Conservation (phyloP, 1,140 invertebrate species). For the Lepidurus couesii region DNA sequence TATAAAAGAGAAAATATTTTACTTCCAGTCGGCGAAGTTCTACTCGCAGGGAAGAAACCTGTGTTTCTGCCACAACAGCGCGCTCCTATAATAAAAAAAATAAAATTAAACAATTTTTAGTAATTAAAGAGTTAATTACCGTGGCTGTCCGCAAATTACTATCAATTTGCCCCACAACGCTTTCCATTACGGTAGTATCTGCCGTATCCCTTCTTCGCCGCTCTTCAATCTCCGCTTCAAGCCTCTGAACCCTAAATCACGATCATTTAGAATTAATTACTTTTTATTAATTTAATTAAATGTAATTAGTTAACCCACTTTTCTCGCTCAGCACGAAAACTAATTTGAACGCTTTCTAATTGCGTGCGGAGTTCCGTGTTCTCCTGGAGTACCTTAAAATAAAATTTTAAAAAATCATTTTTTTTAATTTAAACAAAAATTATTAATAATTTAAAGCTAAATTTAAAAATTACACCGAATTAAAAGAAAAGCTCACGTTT, state of each 20-base stretch:
- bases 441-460: too few relatives aligned
- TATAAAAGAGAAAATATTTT: background rate
- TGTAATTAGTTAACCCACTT: background rate
- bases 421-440: background rate
- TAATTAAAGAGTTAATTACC: background rate
- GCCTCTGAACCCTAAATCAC: background rate
- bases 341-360: background rate
- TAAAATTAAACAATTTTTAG: background rate
- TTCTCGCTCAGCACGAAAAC: background rate
- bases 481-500: too few relatives aligned
- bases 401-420: background rate
- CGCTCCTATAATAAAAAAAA: background rate
- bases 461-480: too few relatives aligned
- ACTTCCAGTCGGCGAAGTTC: background rate
- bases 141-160: background rate
- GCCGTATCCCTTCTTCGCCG: background rate
- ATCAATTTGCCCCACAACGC: background rate
- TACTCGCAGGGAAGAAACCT: background rate
- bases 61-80: background rate
- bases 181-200: background rate
- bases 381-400: background rate
- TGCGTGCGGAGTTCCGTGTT: background rate
- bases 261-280: background rate
- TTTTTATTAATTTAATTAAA: background rate
- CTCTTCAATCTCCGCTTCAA: background rate